Evolutionary conservation across 2,113 vertebrate species (phyloP).

Genomic region (Cochlearius cochlearius): DNA sequence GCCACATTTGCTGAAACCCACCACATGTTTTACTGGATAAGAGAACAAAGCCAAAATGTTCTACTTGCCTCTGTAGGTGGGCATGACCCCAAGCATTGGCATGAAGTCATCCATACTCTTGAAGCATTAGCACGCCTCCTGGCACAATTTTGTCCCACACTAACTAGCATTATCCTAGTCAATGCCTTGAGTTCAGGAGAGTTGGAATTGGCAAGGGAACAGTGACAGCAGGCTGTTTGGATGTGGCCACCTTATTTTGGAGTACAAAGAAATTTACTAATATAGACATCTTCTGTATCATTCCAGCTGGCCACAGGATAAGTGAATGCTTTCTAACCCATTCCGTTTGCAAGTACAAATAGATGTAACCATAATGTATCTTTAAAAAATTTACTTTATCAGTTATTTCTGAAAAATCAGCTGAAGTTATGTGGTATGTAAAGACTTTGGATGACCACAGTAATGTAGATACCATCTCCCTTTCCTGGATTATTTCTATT

Average conservation of each 20-base stretch:
- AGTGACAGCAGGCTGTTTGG: not conserved
- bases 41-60: not conserved
- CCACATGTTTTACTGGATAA: not conserved
- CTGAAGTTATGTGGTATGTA: not conserved
- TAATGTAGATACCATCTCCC: not conserved
- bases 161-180: not conserved
- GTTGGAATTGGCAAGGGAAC: not conserved
- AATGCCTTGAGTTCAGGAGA: rapidly evolving
- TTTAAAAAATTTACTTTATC: not conserved
- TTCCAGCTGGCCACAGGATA: not conserved
- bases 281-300: not conserved
- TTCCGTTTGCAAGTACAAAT: not conserved
- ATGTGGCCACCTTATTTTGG: not conserved
- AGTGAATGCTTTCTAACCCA: not conserved
- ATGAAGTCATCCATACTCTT: not conserved
- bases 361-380: not conserved
- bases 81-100: not conserved
- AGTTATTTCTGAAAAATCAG: not conserved
- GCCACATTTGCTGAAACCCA: not conserved
- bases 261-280: not conserved
- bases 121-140: not conserved
- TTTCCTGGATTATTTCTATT: not conserved
- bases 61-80: not conserved
- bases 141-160: not conserved
- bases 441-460: not conserved